These are phyloP conservation scores for Drosophila guanche DNA, from an alignment of 1,140 invertebrate species.

Conservation along the genomic window DNA sequence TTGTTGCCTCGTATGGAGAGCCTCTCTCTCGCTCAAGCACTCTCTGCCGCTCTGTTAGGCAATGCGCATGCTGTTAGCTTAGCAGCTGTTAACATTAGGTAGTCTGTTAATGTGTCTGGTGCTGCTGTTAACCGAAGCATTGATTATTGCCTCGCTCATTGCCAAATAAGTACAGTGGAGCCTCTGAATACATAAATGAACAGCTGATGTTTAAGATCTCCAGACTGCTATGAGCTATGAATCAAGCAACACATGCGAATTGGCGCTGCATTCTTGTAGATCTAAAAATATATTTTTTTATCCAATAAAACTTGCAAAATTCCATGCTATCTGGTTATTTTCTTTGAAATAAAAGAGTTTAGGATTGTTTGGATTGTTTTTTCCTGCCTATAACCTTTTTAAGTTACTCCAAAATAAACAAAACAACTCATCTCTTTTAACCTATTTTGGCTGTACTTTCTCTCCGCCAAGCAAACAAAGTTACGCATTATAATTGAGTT, in stretches of 20 bases:
- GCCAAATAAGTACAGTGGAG: not conserved
- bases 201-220: too few relatives aligned
- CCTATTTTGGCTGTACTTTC: not conserved
- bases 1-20: constrained; percentile 28
- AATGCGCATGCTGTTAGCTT: constrained; percentile 57
- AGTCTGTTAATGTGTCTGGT: constrained; percentile 8
- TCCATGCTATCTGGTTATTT: too few relatives aligned
- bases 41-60: constrained; percentile 5
- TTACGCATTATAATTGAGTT: constrained; percentile 41
- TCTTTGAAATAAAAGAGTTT: too few relatives aligned
- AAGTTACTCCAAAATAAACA: too few relatives aligned
- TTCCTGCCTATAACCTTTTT: too few relatives aligned
- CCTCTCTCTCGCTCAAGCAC: constrained; percentile 18
- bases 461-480: constrained; percentile 8
- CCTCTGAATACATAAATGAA: not conserved
- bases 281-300: not conserved
- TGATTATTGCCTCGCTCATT: constrained; percentile 53
- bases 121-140: constrained; percentile 37
- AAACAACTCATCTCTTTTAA: too few relatives aligned
- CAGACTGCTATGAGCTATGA: too few relatives aligned
- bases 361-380: too few relatives aligned
- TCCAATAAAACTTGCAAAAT: too few relatives aligned
- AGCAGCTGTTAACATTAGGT: constrained; percentile 18
- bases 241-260: too few relatives aligned
- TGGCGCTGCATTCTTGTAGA: too few relatives aligned